Evolutionary conservation across 2,888 invertebrate species (phyloP).

Genomic region (Dendrolimus pini): DNA sequence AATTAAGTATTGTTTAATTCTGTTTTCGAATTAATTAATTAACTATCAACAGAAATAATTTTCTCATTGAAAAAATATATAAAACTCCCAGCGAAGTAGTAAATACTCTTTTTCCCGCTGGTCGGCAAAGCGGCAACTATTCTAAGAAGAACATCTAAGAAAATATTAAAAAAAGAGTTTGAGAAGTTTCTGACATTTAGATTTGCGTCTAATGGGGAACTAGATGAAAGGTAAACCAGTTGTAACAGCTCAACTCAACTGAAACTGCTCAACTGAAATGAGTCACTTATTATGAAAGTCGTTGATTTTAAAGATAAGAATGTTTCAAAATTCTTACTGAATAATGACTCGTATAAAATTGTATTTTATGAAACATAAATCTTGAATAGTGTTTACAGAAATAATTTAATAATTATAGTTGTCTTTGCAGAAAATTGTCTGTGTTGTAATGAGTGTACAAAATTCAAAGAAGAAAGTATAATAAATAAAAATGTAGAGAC

Average conservation of each 20-base stretch:
- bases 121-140: conserved; percentile 60
- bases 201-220: conserved; percentile 17
- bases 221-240: not conserved
- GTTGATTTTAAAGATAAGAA: not conserved
- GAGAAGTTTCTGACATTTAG: conserved; percentile 24
- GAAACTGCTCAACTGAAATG: conserved; percentile 6
- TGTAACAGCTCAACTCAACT: not conserved
- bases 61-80: conserved; percentile 29
- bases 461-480: conserved; percentile 28
- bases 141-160: conserved; percentile 35
- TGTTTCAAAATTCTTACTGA: not conserved
- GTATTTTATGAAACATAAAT: not conserved
- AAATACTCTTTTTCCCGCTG: conserved; percentile 43
- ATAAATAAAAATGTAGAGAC: conserved; percentile 42
- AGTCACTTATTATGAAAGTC: not conserved
- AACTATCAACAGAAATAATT: conserved; percentile 3
- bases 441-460: conserved; percentile 26
- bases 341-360: not conserved
- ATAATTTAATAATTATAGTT: not conserved
- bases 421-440: conserved; percentile 17
- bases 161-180: conserved; percentile 22
- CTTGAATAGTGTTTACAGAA: not conserved
- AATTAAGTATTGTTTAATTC: no score
- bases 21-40: no score
- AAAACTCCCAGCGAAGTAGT: conserved; percentile 47